Conservation (phyloP, 2,113 vertebrate genomes). For the Hydrolagus affinis region DNA sequence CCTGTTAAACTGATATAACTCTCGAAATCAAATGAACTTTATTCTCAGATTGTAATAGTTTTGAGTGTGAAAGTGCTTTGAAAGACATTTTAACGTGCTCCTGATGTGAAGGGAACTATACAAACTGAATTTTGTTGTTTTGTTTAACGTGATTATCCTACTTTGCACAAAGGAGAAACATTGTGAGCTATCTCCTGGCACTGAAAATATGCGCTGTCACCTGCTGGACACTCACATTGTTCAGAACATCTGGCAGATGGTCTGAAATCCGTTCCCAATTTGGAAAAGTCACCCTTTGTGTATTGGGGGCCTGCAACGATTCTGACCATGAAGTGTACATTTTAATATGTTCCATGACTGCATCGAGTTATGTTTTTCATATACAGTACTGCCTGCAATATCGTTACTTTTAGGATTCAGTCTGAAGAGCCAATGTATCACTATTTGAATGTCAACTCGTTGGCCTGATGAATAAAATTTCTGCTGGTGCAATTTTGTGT, state of each 20-base stretch:
- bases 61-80: too few relatives aligned
- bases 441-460: background rate
- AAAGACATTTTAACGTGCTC: too few relatives aligned
- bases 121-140: too few relatives aligned
- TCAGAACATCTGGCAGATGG: background rate
- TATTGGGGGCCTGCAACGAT: background rate
- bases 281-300: background rate
- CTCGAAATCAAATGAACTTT: background rate
- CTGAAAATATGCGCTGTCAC: too few relatives aligned
- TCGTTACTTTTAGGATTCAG: background rate
- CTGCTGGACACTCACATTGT: background rate
- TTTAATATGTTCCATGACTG: background rate
- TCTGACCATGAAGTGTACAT: background rate
- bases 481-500: background rate
- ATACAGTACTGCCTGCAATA: background rate
- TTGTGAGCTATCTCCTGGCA: background rate
- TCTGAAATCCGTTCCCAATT: background rate
- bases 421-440: background rate
- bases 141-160: too few relatives aligned
- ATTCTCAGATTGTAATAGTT: background rate
- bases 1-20: background rate
- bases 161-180: background rate
- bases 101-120: too few relatives aligned
- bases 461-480: constrained; percentile 6
- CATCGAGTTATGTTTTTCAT: background rate